Conservation (phyloP, 2,797 vertebrate genomes). For the Sebastes oblongus region DNA sequence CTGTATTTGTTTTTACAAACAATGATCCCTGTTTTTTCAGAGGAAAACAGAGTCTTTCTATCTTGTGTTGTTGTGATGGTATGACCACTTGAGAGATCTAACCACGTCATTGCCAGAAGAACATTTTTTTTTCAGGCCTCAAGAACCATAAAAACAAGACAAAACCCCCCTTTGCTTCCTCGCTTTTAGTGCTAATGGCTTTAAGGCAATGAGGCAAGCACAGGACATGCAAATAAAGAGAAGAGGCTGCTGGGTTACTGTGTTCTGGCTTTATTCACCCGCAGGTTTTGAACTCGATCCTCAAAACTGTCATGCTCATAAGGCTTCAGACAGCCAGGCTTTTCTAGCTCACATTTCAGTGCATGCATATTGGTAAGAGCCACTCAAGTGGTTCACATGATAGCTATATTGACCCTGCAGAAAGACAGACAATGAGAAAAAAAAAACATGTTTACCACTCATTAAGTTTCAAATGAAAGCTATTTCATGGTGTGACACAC, state of each 20-base stretch:
- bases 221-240: conserved; percentile 1
- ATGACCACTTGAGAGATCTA: conserved; percentile 12
- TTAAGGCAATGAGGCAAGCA: conserved; percentile 32
- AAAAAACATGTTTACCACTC: conserved; percentile 51
- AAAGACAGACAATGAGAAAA: conserved; percentile 45
- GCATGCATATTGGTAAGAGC: conserved; percentile 29
- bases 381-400: conserved; percentile 68
- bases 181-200: conserved; percentile 14
- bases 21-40: conserved; percentile 33
- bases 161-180: background rate
- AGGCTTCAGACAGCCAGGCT: conserved; percentile 33
- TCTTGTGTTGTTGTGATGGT: background rate
- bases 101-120: conserved; percentile 18
- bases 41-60: conserved; percentile 40
- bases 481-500: conserved; percentile 29
- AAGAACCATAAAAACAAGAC: conserved; percentile 21
- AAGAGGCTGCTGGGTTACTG: background rate
- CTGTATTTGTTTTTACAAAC: background rate
- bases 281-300: conserved; percentile 52
- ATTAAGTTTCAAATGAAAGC: conserved; percentile 55
- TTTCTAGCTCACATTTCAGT: conserved; percentile 66
- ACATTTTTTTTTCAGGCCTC: background rate
- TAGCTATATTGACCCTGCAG: conserved; percentile 55
- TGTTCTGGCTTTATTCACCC: conserved; percentile 13
- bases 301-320: conserved; percentile 36